Evolutionary conservation across 2,888 invertebrate species (phyloP), one percentile per base, ranked within the genome.

Genomic region (Xanthorhoe designata): DNA sequence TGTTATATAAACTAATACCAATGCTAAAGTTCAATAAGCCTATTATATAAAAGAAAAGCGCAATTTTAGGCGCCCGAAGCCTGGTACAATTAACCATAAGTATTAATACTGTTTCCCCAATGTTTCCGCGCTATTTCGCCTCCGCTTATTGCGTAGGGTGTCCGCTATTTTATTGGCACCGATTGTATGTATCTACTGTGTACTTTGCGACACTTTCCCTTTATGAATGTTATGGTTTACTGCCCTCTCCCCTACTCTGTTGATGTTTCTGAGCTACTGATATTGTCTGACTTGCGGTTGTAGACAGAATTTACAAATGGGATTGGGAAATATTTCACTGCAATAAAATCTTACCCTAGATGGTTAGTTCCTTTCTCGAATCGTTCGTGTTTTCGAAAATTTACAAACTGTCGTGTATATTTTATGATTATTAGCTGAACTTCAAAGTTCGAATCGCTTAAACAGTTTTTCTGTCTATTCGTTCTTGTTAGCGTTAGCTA

Each of bases 21-120:
- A 15, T 10, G 13, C 75, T 77, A 75, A 72, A 69, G 45, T 45
- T 45, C 45, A 15, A 15, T 7, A 6, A 45, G 45, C 15, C 15
- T 4, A 15, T 47, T 17, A 47, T 15, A 47, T 47, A 75, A 68
- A 3, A 32, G n/a, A 13, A 80, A 67, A 76, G 84, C 84, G 79
- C 68, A 78, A 80, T 90, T 86, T 90, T 91, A 90, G 80, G 68
- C 78, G 75, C 73, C 81, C 76, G 64, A 74, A 73, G 66, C 81
- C 84, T 78, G 87, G 77, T 78, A 90, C 91, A 91, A 91, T 92
- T 92, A 92, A 92, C 91, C 86, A 90, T 90, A 90, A 92, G 91
- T 91, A 91, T 91, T 92, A 92, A 92, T 91, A 91, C 90, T 88
- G 90, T 90, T 90, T 90, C 91, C 92, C 89, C 85, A 84, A 89